These are phyloP conservation scores for Hyposoter dolosus DNA, from an alignment of 2,888 invertebrate genomes.

Conservation along the genomic window DNA sequence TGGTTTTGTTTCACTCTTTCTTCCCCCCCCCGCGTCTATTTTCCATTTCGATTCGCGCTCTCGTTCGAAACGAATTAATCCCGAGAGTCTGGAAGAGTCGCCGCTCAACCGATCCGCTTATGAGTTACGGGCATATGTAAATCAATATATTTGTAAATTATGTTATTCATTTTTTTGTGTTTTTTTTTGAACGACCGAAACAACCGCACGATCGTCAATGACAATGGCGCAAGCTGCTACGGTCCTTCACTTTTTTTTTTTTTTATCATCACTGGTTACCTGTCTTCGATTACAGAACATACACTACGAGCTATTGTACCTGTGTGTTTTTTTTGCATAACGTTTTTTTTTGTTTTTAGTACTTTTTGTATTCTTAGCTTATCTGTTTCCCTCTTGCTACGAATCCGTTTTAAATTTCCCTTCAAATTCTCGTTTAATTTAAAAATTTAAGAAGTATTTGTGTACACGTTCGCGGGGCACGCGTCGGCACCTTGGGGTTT, in stretches of 20 bases:
- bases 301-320: conserved; percentile 84
- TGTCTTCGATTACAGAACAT: conserved; percentile 85
- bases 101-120: conserved; percentile 82
- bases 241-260: conserved; percentile 43
- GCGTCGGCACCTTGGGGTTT: conserved; percentile 79
- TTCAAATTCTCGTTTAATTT: conserved; percentile 72
- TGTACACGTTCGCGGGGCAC: conserved; percentile 82
- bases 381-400: conserved; percentile 65
- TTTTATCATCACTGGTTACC: conserved; percentile 76
- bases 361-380: conserved; percentile 64
- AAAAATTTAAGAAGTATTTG: conserved; percentile 79
- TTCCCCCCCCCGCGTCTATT: conserved; percentile 8
- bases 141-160: conserved; percentile 85
- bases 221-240: conserved; percentile 21
- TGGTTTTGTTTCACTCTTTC: not conserved
- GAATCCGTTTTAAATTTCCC: conserved; percentile 67
- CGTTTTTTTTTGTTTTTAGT: conserved; percentile 65
- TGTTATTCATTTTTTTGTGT: conserved; percentile 78
- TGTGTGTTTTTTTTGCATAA: conserved; percentile 76
- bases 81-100: conserved; percentile 66
- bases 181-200: conserved; percentile 68
- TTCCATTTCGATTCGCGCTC: conserved; percentile 4
- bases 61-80: conserved; percentile 41
- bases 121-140: conserved; percentile 85
- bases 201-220: conserved; percentile 28